Conservation (phyloP, 1,140 invertebrate genomes). For the Heliconius hermathena region DNA sequence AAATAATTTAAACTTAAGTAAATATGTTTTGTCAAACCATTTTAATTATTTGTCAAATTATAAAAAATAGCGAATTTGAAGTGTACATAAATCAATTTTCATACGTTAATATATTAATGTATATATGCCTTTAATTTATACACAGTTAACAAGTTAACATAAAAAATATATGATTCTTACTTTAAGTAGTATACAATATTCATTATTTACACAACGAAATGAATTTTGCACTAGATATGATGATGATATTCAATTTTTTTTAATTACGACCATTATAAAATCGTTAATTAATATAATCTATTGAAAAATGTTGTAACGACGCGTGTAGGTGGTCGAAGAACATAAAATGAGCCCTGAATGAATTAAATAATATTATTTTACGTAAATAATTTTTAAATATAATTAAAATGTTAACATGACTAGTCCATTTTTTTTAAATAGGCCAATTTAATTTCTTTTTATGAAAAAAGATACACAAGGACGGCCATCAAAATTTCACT, state of each 20-base stretch:
- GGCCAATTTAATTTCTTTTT: not conserved
- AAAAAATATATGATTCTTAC: not conserved
- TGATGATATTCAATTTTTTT: constrained; percentile 12
- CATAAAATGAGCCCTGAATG: no score
- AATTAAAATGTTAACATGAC: not conserved
- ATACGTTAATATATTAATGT: not conserved
- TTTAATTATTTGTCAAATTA: no score
- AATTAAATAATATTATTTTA: no score
- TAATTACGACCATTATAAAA: no score
- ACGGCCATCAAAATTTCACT: not conserved
- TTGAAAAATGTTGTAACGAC: no score
- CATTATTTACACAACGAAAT: not conserved
- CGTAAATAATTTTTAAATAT: not conserved
- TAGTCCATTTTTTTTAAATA: not conserved
- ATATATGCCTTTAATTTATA: not conserved
- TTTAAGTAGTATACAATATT: not conserved
- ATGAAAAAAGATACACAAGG: not conserved
- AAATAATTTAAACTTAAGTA: no score
- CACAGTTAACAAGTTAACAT: not conserved
- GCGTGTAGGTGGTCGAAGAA: no score
- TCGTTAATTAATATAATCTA: no score
- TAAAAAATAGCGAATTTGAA: no score
- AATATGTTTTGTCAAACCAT: no score
- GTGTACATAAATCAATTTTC: no score
- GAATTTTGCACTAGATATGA: constrained; percentile 14